phyloP scores from a whole-genome alignment of 2,888 invertebrate genomes.

The Apamea anceps region DNA sequence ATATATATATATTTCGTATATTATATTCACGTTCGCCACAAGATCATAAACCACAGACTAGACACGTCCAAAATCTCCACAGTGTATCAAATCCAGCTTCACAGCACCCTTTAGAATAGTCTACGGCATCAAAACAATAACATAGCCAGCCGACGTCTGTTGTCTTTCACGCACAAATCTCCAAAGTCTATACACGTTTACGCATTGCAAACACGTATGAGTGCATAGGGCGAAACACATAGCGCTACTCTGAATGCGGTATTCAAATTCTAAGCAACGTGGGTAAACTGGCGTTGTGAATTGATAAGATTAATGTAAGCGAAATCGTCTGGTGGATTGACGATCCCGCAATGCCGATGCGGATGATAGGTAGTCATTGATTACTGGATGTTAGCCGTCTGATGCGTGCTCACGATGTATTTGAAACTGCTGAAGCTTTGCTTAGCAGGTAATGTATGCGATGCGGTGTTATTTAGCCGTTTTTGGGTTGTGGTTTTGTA shows the following conservation, averaged over 20 bases:
- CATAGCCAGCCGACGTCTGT: constrained; percentile 49
- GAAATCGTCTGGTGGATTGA: constrained; percentile 75
- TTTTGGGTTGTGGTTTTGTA: constrained; percentile 10
- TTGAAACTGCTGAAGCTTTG: constrained; percentile 43
- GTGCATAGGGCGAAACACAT: constrained; percentile 64
- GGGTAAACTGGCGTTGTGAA: constrained; percentile 79
- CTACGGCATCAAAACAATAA: constrained; percentile 43
- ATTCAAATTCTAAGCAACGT: constrained; percentile 82
- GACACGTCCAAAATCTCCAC: neutral
- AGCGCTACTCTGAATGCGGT: constrained; percentile 72
- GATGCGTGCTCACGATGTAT: constrained; percentile 48
- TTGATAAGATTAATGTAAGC: constrained; percentile 84
- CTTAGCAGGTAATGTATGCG: constrained; percentile 52
- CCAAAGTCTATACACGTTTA: constrained; percentile 61
- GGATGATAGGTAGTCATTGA: constrained; percentile 73
- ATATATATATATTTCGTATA: neutral
- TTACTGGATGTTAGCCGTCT: constrained; percentile 66
- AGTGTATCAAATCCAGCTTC: constrained; percentile 22
- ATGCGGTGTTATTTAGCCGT: constrained; percentile 30
- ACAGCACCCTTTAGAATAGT: constrained; percentile 1
- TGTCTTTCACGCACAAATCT: constrained; percentile 68
- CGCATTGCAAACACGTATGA: constrained; percentile 64
- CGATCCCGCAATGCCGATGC: constrained; percentile 70
- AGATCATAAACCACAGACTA: neutral
- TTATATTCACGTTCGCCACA: neutral